phyloP scores from a whole-genome alignment of 2,113 vertebrate genomes.

The Thomomys bottae region DNA sequence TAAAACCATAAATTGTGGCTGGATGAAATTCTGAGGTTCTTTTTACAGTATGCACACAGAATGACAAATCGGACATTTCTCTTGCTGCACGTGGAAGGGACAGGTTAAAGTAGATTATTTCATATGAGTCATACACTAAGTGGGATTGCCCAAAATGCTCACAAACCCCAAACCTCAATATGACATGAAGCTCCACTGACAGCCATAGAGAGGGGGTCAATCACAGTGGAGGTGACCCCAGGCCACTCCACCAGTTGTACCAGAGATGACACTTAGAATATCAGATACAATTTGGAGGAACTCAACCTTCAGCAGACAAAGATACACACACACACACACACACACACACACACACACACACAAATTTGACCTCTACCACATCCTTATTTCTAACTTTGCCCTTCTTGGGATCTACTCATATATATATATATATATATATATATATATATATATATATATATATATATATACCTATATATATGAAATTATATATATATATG shows the following conservation, averaged over 20 bases:
- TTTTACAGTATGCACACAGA: neutral
- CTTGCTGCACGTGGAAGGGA: neutral
- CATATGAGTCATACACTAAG: neutral
- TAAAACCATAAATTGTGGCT: neutral
- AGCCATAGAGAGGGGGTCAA: neutral
- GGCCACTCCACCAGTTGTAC: neutral
- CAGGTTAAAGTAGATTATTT: neutral
- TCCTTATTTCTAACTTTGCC: neutral
- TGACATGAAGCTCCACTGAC: neutral
- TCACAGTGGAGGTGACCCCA: neutral
- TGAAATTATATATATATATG: neutral
- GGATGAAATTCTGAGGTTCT: neutral
- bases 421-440: neutral
- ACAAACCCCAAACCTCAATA: neutral
- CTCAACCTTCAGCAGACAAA: neutral
- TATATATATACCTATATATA: too few relatives aligned
- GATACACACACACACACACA: neutral
- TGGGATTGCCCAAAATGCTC: neutral
- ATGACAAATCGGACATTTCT: neutral
- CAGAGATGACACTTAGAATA: neutral
- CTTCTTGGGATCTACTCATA: neutral
- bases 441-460: neutral
- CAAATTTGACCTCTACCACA: neutral
- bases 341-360: neutral
- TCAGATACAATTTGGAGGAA: neutral